Base-by-base conservation (phyloP, 2,113 vertebrate species). In the Ctenodactylus gundi region DNA sequence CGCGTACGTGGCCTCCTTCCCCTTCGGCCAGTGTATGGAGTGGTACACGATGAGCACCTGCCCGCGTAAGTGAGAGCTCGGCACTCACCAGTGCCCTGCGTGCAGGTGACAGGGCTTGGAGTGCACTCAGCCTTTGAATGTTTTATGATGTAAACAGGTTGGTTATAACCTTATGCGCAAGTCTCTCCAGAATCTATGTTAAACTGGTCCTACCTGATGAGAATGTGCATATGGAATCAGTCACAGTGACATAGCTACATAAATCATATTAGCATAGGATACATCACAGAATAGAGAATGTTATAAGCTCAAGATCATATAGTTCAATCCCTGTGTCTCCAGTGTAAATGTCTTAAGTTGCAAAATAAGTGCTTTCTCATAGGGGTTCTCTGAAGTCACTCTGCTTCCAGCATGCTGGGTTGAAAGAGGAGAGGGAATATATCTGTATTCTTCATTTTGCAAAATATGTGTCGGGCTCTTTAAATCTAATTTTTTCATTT, bases 1-100 rank as follows among this genome's bases (percentile, higher is more conserved):
- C 7, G 99, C 99, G 10, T 99, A 99, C 3, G 99, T 99, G 97
- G 99, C 99, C 88, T 99, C 99, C n/a, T 99, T 99, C 97, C 99
- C 99, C 57, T 99, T 98, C 0, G 99, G 99, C 44, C 99, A 99
- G 97, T 99, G 99, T 58, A 99, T 99, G 99, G 99, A 99, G 98
- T 99, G 99, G 99, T 99, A 99, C 97, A 99, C 99, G 76, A 98
- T 99, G 99, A 99, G 98, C 98, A 99, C 97, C 39, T 99, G 99
- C 93, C 99, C 99, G 1, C 99, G 99, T 99, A 98, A 98, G 99
- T 98, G 27, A 20, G 67, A 85, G 44, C 78, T 36, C 60, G 36
- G 62, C 65, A 57, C 34, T 57, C 18, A 23, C 3, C 0, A 41
- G 39, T 18, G 27, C 18, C 67, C 64, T 49, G 25, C 10, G 17